These are phyloP conservation scores for Aphelenchoides fujianensis DNA, from an alignment of 1,140 invertebrate genomes.

Conservation along the genomic window DNA sequence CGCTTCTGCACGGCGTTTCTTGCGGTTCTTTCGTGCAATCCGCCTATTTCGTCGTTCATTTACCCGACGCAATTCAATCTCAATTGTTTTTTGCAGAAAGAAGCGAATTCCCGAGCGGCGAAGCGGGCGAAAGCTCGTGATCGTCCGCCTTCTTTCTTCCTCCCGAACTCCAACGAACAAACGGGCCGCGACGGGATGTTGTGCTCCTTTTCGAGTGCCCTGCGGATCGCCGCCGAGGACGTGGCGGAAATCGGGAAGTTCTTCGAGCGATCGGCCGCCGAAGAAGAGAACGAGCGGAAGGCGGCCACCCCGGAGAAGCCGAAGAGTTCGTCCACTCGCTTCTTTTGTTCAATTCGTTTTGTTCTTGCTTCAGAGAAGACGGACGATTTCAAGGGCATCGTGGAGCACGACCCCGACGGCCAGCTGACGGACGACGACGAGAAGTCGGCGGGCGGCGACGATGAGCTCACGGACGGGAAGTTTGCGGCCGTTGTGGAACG, in stretches of 20 bases:
- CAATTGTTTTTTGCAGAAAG: no score
- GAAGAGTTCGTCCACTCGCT: neutral
- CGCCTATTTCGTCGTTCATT: no score
- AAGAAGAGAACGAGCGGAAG: neutral
- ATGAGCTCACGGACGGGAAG: neutral
- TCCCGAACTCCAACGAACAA: no score
- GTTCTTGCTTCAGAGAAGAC: neutral
- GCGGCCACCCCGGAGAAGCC: neutral
- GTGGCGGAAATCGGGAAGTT: neutral
- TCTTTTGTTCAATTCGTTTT: no score
- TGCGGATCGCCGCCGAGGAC: neutral
- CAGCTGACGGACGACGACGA: neutral
- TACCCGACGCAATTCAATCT: no score
- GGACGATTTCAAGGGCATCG: neutral
- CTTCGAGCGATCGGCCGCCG: neutral
- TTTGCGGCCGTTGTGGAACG: neutral
- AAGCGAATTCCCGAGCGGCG: no score
- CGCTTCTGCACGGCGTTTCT: no score
- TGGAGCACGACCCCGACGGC: conserved; percentile 7
- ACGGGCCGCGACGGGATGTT: no score
- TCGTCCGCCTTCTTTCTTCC: no score
- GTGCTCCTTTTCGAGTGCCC: neutral
- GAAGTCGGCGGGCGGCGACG: no score
- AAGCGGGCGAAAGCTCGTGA: no score
- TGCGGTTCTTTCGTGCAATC: no score